Evolutionary conservation across 2,113 vertebrate species (phyloP), one percentile per base, ranked within the genome.

Genomic region (Alethe castanea): DNA sequence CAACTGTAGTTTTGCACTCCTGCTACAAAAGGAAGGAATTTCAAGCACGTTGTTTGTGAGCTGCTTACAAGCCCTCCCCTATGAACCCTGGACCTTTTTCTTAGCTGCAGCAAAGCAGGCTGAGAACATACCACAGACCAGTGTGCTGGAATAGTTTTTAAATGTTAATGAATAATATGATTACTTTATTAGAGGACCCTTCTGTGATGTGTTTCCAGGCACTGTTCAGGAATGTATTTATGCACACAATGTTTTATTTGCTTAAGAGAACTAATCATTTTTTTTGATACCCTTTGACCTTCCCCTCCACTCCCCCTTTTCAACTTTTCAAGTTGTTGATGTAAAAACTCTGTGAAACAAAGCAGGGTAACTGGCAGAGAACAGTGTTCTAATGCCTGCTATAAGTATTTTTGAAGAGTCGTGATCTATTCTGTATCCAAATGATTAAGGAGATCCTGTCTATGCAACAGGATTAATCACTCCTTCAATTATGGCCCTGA

Each of bases 11-110:
- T 96, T 95, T 97, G 94, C 93, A 64, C 90, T 96, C 87, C 73
- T 87, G 54, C 78, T 62, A 97, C 95, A 97, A 97, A 97, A 97
- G 92, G 67, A 90, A 97, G 95, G 96, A 97, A 97, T 97, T 95
- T 95, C 88, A 84, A 95, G 95, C 95, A 95, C 83, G 81, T 95
- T 90, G 96, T 95, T 97, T 91, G 94, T 71, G 92, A 97, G 89
- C 94, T 85, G 87, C 91, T 96, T 97, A 96, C 92, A 97, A 96
- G 94, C 94, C 91, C 94, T 97, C 94, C 91, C 78, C 90, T 95
- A 54, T 95, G 95, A 96, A 96, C 93, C 81, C 87, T 95, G 94
- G 88, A 94, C 92, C 91, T 92, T 86, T 85, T 76, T 67, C 93
- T 96, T 91, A 90, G 77, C 92, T 70, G 78, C 50, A 35, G 81